Evolutionary conservation across 2,797 vertebrate genomes (phyloP).

Genomic region (Urophycis tenuis): DNA sequence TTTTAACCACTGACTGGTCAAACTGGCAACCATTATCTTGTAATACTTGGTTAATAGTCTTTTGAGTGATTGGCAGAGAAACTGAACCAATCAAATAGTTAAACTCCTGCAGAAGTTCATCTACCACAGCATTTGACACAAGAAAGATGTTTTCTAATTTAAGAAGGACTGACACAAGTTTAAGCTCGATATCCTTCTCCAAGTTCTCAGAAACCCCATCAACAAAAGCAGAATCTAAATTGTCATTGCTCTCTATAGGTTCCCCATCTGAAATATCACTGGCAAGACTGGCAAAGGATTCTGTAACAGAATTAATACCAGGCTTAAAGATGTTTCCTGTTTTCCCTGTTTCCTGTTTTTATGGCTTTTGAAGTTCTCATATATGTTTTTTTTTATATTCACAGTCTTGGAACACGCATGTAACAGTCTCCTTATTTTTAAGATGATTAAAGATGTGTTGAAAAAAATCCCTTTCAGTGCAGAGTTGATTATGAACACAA

Average conservation of each 20-base stretch:
- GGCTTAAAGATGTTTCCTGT: neutral
- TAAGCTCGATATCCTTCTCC: conserved; percentile 17
- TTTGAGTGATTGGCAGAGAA: conserved; percentile 11
- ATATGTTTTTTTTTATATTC: conserved; percentile 24
- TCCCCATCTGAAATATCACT: conserved; percentile 11
- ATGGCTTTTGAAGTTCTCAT: conserved; percentile 28
- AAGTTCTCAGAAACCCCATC: conserved; percentile 10
- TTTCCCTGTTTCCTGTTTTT: conserved; percentile 28
- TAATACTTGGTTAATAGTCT: no score
- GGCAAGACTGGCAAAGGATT: neutral
- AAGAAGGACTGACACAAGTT: conserved; percentile 13
- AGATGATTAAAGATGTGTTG: conserved; percentile 35
- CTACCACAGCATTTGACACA: conserved; percentile 17
- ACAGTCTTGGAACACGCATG: conserved; percentile 27
- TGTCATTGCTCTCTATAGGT: no score
- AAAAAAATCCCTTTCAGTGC: conserved; percentile 24
- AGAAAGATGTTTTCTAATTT: no score
- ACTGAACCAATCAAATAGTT: conserved; percentile 25
- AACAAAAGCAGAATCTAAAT: conserved; percentile 8
- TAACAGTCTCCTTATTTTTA: conserved; percentile 35
- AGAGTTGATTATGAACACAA: conserved; percentile 24
- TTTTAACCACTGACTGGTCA: conserved; percentile 28
- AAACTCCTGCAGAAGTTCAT: conserved; percentile 21
- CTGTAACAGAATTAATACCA: no score
- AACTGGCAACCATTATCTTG: conserved; percentile 18